These are phyloP conservation scores for Chalcosyrphus nemorum DNA, from an alignment of 2,888 invertebrate species.

Conservation along the genomic window DNA sequence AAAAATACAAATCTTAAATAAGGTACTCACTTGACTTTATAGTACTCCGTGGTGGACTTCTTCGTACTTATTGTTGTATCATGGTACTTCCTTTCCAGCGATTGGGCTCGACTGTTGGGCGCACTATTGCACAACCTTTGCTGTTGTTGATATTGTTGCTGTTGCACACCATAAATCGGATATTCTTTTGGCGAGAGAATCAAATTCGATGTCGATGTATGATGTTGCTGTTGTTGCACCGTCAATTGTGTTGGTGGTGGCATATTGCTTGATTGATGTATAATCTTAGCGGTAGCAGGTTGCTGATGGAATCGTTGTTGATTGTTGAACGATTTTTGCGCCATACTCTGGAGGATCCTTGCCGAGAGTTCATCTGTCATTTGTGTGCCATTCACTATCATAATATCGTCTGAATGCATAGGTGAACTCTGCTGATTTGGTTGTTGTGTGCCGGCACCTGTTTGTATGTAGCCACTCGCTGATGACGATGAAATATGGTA, in stretches of 20 bases:
- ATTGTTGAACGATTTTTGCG: conserved; percentile 80
- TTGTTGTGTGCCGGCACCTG: conserved; percentile 69
- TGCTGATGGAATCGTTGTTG: conserved; percentile 77
- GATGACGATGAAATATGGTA: conserved; percentile 67
- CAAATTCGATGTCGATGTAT: conserved; percentile 75
- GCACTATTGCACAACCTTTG: conserved; percentile 78
- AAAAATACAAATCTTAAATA: not conserved
- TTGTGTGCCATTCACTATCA: conserved; percentile 82
- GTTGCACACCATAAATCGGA: conserved; percentile 75
- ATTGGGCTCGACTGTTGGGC: conserved; percentile 79
- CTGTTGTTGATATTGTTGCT: conserved; percentile 71
- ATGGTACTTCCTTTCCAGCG: conserved; percentile 79
- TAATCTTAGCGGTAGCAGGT: conserved; percentile 52
- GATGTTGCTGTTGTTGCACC: conserved; percentile 69
- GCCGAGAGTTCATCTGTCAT: conserved; percentile 82
- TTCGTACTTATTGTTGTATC: conserved; percentile 77
- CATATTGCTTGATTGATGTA: conserved; percentile 73
- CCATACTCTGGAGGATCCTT: conserved; percentile 81
- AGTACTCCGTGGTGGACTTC: conserved; percentile 76
- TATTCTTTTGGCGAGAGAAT: conserved; percentile 78
- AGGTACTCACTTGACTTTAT: conserved; percentile 77
- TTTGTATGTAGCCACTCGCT: conserved; percentile 57
- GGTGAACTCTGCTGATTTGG: conserved; percentile 62
- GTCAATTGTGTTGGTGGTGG: conserved; percentile 75
- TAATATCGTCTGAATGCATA: conserved; percentile 78